Evolutionary conservation across 2,888 invertebrate genomes (phyloP).

Genomic region (Brachyopa scutellaris): DNA sequence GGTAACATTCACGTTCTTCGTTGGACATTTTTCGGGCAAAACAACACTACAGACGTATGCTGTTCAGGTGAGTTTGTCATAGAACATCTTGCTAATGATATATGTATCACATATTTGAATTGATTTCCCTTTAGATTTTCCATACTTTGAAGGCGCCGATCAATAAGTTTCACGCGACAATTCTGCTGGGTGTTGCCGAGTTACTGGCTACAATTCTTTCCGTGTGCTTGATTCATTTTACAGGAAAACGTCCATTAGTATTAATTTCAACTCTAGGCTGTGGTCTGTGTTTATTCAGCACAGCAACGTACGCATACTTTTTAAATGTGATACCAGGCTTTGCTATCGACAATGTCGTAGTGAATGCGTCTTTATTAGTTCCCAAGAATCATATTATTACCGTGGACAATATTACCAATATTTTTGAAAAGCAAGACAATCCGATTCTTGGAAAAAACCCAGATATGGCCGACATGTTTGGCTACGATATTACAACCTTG

Average conservation of each 20-base stretch:
- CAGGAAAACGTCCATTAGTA: slow-evolving; percentile 88
- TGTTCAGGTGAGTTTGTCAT: slow-evolving; percentile 82
- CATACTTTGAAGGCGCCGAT: slow-evolving; percentile 87
- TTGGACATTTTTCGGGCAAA: slow-evolving; percentile 90
- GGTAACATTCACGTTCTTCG: slow-evolving; percentile 86
- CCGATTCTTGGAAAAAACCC: slow-evolving; percentile 70
- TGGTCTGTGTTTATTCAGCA: slow-evolving; percentile 85
- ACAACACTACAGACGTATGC: slow-evolving; percentile 89
- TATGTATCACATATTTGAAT: no score
- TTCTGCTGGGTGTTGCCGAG: slow-evolving; percentile 88
- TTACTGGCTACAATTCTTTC: slow-evolving; percentile 86
- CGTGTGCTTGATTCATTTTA: slow-evolving; percentile 86
- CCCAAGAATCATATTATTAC: slow-evolving; percentile 78
- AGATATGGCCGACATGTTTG: slow-evolving; percentile 6
- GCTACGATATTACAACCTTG: slow-evolving; percentile 61
- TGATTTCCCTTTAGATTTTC: slow-evolving; percentile 84
- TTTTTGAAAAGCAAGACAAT: slow-evolving; percentile 78
- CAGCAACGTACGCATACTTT: slow-evolving; percentile 81
- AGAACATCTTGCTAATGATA: no score
- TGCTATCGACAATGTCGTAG: slow-evolving; percentile 80
- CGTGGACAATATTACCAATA: slow-evolving; percentile 79
- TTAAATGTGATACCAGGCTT: slow-evolving; percentile 80
- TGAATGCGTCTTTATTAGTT: slow-evolving; percentile 79
- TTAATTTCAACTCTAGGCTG: slow-evolving; percentile 87
- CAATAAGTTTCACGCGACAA: slow-evolving; percentile 89